Evolutionary conservation across 2,113 vertebrate species (phyloP), one percentile per base, ranked within the genome.

Genomic region (Camelus dromedarius): DNA sequence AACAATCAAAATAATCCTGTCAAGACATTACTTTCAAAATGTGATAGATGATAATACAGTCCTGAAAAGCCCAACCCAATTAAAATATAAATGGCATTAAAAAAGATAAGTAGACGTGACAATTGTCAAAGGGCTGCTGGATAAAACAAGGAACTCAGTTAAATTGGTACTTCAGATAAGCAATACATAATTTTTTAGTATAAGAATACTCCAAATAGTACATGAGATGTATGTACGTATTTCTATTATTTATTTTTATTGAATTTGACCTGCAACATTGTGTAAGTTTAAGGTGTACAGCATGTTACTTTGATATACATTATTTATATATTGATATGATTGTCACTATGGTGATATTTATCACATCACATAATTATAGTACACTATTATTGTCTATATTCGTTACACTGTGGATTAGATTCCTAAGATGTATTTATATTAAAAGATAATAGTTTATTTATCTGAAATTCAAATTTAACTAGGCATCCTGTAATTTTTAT

Each of bases 391-490:
- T 52, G 26, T 64, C 46, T 89, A 9, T 77, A 76, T 77, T 76
- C 16, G 52, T 76, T 35, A 64, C 38, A 52, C 32, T 50, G 32
- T 38, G 11, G 32, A 64, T 77, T 64, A 76, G 42, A 76, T 64
- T 22, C 20, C 38, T 60, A 50, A 58, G 9, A 46, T 32, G 48
- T 38, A 73, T 62, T 54, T n/a, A 62, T 48, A 50, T 28, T 22
- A 30, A 50, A 77, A 72, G 16, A n/a, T 54, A 85, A 76, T n/a
- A 5, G 2, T 32, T 54, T 64, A 32, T 72, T 90, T 70, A 70
- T 22, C 28, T 89, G 54, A 92, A 88, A 79, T 79, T 87, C 1
- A 46, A 89, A 95, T 81, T 76, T 86, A 94, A 69, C 11, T 73
- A 75, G 32, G 50, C 42, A 93, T 35, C 8, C 0, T 94, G 28